Evolutionary conservation across 2,888 invertebrate genomes (phyloP), one percentile per base, ranked within the genome.

Genomic region (Podotricha telesiphe): DNA sequence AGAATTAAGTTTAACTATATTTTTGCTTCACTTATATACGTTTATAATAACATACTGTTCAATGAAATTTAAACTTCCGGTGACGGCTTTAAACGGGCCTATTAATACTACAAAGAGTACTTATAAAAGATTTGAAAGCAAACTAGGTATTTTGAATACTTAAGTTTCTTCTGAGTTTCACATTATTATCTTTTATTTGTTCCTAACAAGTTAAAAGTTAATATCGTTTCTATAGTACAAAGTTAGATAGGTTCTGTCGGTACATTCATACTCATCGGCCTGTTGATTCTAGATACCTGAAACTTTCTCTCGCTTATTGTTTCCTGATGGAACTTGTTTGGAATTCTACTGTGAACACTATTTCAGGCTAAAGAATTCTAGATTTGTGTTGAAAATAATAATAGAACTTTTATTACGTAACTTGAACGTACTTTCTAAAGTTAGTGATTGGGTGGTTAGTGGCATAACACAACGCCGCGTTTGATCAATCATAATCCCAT

Each of bases 231-330:
- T 34, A 17, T 17, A 11, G 2, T 22, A n/a, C 45, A 13, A 59
- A 59, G 59, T 59, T 45, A 17, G 28, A 59, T 59, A 58, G 22
- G 22, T 59, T 59, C 59, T 59, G 42, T 59, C 28, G 22, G 45
- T 59, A 59, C 58, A 42, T 42, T 59, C 42, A 22, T 22, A 45
- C 58, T 22, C n/a, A 59, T 59, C 58, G 58, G 61, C 77, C 82
- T 85, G 84, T 79, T 84, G 84, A 83, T 85, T 81, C 78, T 76
- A 82, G 83, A 84, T 84, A 84, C 81, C 78, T 81, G 79, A 74
- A 79, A 83, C 78, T 82, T 83, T 74, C 70, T 72, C 64, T 68
- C 78, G 81, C 79, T 81, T 80, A 82, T 85, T 83, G 83, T 84
- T 82, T 78, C 77, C 75, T 74, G 79, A 79, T 77, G 79, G 75